These are phyloP conservation scores for Upupa epops DNA, from an alignment of 2,113 vertebrate species.

Conservation along the genomic window DNA sequence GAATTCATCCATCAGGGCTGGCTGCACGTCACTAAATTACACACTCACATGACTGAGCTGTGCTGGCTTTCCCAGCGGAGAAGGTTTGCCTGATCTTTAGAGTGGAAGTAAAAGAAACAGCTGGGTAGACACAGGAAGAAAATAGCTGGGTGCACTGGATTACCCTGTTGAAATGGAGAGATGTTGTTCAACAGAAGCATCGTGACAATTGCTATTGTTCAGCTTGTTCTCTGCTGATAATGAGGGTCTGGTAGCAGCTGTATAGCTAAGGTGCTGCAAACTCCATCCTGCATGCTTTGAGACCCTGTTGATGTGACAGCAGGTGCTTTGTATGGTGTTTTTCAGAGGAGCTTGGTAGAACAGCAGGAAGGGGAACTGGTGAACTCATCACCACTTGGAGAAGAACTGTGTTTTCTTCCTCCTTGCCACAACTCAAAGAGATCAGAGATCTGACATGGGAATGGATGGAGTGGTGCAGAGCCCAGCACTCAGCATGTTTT, in stretches of 20 bases:
- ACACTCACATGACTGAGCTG: constrained; percentile 24
- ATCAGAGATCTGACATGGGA: neutral
- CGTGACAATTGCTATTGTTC: neutral
- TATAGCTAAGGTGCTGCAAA: neutral
- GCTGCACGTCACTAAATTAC: neutral
- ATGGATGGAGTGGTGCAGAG: neutral
- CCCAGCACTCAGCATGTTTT: neutral
- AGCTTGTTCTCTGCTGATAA: neutral
- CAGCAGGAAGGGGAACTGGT: neutral
- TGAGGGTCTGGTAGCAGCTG: neutral
- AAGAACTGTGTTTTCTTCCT: neutral
- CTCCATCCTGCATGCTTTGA: neutral
- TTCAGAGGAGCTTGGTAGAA: neutral
- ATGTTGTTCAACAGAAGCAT: neutral
- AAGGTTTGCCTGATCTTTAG: constrained; percentile 31
- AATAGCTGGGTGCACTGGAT: neutral
- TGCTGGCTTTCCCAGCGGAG: constrained; percentile 39
- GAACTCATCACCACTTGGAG: neutral
- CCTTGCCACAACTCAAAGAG: neutral
- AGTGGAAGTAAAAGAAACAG: constrained; percentile 41
- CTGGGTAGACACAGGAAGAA: constrained; percentile 32
- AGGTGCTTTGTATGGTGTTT: neutral
- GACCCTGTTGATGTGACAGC: neutral
- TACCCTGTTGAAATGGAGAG: neutral
- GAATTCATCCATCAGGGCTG: neutral